Conservation (phyloP, 2,113 vertebrate species). For the Notechis scutatus region DNA sequence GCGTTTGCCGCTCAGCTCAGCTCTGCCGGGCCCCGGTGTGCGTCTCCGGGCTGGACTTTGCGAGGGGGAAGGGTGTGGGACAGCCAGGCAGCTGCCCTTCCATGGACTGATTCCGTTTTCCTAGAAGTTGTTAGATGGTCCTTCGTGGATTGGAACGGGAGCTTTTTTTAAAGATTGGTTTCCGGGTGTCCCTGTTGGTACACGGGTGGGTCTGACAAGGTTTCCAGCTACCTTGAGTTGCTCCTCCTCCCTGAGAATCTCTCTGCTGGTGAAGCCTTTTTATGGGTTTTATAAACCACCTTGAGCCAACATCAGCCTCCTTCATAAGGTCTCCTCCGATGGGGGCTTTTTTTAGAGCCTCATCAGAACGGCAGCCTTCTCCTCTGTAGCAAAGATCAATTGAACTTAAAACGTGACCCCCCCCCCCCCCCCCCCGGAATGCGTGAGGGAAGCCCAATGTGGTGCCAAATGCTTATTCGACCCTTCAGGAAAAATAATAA, state of each 20-base stretch:
- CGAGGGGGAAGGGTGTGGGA: constrained; percentile 55
- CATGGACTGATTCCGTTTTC: constrained; percentile 63
- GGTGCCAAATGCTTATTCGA: constrained; percentile 71
- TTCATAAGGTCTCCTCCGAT: constrained; percentile 57
- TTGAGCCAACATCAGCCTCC: constrained; percentile 75
- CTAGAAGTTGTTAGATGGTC: constrained; percentile 52
- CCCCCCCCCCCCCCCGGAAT: constrained; percentile 8
- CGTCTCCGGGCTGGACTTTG: constrained; percentile 56
- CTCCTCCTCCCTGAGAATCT: constrained; percentile 63
- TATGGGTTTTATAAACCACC: constrained; percentile 84
- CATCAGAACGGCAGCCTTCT: constrained; percentile 48
- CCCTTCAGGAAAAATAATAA: constrained; percentile 67
- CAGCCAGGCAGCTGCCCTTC: constrained; percentile 60
- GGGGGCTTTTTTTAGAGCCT: constrained; percentile 51
- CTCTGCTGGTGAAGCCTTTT: constrained; percentile 76
- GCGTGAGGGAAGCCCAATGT: constrained; percentile 66
- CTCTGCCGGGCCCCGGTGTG: constrained; percentile 47
- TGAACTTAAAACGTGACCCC: constrained; percentile 42
- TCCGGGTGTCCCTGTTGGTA: constrained; percentile 68
- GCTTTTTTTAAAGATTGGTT: constrained; percentile 65
- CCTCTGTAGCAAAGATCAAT: constrained; percentile 45
- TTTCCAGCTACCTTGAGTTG: constrained; percentile 68
- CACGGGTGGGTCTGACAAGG: constrained; percentile 61
- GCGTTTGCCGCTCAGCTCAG: constrained; percentile 64
- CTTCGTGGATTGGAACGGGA: constrained; percentile 64